A percentile compares a stretch with the other conserved stretches of the same genome.
These are phyloP conservation scores for Drosophila lutescens DNA, from an alignment of 2,888 invertebrate genomes.

Conservation along the genomic window DNA sequence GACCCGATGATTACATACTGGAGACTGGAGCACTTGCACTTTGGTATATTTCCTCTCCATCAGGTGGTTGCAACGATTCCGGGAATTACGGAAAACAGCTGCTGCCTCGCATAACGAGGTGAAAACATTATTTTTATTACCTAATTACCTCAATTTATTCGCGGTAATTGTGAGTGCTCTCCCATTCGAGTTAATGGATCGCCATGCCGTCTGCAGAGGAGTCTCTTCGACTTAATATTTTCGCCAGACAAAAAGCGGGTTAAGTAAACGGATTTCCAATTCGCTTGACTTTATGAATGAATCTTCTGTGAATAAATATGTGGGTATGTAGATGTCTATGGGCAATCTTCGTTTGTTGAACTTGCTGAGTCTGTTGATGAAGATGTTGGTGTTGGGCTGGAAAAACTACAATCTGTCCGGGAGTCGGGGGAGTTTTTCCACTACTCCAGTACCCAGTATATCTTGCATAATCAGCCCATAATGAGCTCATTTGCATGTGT, in stretches of 20 bases:
- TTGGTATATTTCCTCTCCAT: conserved; percentile 19
- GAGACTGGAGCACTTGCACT: conserved; percentile 17
- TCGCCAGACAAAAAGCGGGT: conserved; percentile 50
- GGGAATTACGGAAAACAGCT: conserved; percentile 40
- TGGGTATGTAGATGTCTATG: conserved; percentile 4
- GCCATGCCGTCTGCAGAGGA: conserved; percentile 58
- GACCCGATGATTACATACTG: background rate
- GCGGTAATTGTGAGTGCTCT: conserved; percentile 71
- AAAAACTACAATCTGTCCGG: conserved; percentile 42
- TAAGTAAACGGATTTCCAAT: conserved; percentile 75
- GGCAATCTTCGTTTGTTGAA: conserved; percentile 56
- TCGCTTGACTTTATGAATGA: conserved; percentile 75
- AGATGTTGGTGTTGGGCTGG: conserved; percentile 44
- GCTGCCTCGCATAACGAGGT: conserved; percentile 65
- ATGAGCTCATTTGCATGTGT: conserved; percentile 69
- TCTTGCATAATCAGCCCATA: conserved; percentile 67
- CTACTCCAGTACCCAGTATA: conserved; percentile 6
- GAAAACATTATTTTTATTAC: conserved; percentile 82
- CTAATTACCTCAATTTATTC: conserved; percentile 83
- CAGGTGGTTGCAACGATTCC: conserved; percentile 46
- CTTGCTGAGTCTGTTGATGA: conserved; percentile 32
- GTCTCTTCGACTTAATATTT: conserved; percentile 3
- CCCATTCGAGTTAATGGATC: conserved; percentile 46
- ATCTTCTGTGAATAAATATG: conserved; percentile 51
- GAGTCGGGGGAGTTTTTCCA: conserved; percentile 37